A percentile compares a stretch with the other conserved stretches of the same genome.
phyloP scores from a whole-genome alignment of 2,797 vertebrate species.

The Mormyrops attenuatus region DNA sequence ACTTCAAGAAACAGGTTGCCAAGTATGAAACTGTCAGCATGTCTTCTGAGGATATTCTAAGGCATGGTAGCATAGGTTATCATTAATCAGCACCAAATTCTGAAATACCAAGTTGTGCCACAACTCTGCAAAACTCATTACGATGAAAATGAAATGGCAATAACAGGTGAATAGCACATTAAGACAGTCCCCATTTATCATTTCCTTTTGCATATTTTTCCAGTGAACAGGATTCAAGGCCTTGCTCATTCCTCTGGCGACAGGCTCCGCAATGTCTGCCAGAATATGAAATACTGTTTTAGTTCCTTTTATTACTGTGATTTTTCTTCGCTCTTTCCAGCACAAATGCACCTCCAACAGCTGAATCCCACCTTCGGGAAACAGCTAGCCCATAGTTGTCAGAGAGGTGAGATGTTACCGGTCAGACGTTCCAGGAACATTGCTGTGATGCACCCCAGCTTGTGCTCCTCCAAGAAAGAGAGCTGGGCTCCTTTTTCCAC shows the following conservation, averaged over 20 bases:
- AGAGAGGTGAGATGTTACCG: constrained; percentile 32
- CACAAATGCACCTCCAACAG: constrained; percentile 28
- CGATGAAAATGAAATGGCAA: constrained; percentile 42
- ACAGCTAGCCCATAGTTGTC: constrained; percentile 31
- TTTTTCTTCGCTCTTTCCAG: constrained; percentile 11
- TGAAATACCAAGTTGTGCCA: constrained; percentile 33
- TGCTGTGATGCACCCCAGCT: background rate
- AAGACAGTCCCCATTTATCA: constrained; percentile 46
- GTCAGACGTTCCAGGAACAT: constrained; percentile 33
- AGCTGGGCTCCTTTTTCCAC: background rate
- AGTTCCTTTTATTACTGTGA: constrained; percentile 38
- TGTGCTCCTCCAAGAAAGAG: background rate
- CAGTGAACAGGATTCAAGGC: constrained; percentile 40
- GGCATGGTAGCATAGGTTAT: constrained; percentile 24
- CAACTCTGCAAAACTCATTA: constrained; percentile 51
- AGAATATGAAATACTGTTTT: constrained; percentile 29
- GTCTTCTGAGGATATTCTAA: background rate
- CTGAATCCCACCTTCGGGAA: constrained; percentile 27
- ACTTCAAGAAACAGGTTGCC: background rate
- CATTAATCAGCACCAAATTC: constrained; percentile 36
- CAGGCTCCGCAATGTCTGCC: constrained; percentile 31
- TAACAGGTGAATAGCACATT: constrained; percentile 51
- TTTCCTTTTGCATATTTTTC: constrained; percentile 40
- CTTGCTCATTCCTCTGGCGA: constrained; percentile 45
- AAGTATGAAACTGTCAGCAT: background rate